Conservation (phyloP, 2,113 vertebrate genomes). For the Formicarius rufipectus region DNA sequence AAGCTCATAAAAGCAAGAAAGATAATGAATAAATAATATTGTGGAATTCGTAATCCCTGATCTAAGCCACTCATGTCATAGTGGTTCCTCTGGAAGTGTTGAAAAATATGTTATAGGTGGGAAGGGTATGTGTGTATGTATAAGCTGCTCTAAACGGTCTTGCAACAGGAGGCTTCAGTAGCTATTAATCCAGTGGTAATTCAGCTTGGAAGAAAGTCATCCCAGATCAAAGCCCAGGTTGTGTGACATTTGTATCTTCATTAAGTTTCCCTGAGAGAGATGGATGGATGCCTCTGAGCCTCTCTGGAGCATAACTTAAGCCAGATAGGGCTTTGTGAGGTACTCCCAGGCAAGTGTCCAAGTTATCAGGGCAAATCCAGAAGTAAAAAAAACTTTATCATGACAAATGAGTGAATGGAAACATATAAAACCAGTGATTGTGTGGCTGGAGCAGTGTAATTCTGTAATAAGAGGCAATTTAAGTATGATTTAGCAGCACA, state of each 20-base stretch:
- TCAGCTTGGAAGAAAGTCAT: not conserved
- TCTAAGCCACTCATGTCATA: not conserved
- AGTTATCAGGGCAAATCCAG: not conserved
- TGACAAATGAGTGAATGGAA: not conserved
- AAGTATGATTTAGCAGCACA: not conserved
- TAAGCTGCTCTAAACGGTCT: not conserved
- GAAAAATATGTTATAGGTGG: not conserved
- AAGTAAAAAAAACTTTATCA: not conserved
- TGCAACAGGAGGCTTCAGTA: not conserved
- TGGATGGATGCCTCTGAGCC: not conserved
- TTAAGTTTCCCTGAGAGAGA: not conserved
- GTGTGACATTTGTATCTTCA: not conserved
- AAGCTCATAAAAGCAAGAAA: not conserved
- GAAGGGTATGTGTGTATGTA: not conserved
- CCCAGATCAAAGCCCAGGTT: not conserved
- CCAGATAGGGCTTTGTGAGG: not conserved
- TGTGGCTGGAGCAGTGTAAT: not conserved
- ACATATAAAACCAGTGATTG: not conserved
- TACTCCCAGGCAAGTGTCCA: not conserved
- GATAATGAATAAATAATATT: not conserved
- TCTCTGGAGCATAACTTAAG: not conserved
- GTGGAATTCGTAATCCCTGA: not conserved
- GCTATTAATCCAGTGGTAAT: not conserved
- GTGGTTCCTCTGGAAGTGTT: not conserved
- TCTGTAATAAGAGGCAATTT: not conserved